Conservation (phyloP, 2,888 invertebrate genomes). For the Bugulina stolonifera region DNA sequence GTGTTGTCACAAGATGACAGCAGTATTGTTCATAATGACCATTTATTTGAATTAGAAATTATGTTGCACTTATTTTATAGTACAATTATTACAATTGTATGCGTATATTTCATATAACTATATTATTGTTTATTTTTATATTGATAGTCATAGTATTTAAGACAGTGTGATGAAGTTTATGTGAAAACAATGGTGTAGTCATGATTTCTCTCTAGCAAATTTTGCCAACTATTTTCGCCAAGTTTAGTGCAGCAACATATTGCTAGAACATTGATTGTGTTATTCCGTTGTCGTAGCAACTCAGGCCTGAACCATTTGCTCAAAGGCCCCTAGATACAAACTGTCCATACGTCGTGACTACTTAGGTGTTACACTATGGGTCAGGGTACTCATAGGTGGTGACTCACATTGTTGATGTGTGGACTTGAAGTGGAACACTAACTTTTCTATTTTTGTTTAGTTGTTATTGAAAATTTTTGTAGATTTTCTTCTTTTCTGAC, state of each 20-base stretch:
- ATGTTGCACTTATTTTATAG: too few species aligned
- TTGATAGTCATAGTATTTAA: background rate
- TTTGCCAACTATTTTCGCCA: too few species aligned
- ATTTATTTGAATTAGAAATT: too few species aligned
- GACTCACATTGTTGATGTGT: conserved; percentile 21
- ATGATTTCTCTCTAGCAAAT: too few species aligned
- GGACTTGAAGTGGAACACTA: too few species aligned
- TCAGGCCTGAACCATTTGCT: conserved; percentile 25
- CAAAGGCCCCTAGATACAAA: conserved; percentile 23
- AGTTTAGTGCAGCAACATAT: background rate
- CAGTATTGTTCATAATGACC: too few species aligned
- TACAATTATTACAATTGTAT: too few species aligned
- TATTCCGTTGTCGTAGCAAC: background rate
- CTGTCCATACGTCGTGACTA: background rate
- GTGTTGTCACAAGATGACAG: too few species aligned
- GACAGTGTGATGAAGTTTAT: background rate
- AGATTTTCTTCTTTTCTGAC: too few species aligned
- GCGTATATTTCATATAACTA: too few species aligned
- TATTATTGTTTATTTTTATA: background rate
- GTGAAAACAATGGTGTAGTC: background rate
- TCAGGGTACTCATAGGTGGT: conserved; percentile 7
- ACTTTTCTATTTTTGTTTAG: too few species aligned
- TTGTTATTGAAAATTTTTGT: too few species aligned
- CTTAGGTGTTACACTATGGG: background rate
- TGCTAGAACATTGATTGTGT: background rate